phyloP scores from a whole-genome alignment of 1,140 invertebrate genomes.

The Apocrypta bakeri region DNA sequence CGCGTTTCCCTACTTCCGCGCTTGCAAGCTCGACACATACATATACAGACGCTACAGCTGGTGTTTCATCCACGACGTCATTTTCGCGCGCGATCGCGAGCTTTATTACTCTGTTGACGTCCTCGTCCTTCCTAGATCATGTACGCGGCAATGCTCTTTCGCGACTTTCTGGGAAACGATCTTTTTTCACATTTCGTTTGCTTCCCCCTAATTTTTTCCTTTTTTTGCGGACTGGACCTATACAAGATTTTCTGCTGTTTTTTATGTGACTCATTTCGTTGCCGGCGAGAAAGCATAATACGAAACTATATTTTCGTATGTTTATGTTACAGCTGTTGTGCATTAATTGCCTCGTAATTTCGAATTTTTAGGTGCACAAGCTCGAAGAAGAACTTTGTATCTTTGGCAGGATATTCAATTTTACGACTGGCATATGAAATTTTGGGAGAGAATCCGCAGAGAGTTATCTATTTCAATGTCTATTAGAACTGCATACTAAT shows the following conservation, averaged over 20 bases:
- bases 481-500: not conserved
- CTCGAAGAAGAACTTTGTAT: not conserved
- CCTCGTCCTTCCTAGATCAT: not conserved
- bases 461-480: not conserved
- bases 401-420: not conserved
- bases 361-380: not conserved
- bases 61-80: not conserved
- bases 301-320: too few relatives aligned
- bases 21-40: not conserved
- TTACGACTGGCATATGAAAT: not conserved
- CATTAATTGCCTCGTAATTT: not conserved
- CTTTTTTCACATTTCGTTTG: not conserved
- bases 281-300: too few relatives aligned
- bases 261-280: not conserved
- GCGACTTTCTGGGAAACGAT: too few relatives aligned
- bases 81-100: not conserved
- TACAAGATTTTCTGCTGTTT: not conserved
- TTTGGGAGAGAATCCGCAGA: too few relatives aligned
- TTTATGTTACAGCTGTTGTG: too few relatives aligned
- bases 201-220: not conserved
- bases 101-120: conserved; percentile 11
- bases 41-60: not conserved
- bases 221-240: not conserved
- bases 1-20: conserved; percentile 29
- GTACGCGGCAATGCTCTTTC: not conserved